A percentile compares a stretch with the other conserved stretches of the same genome.
These are phyloP conservation scores for Homarus gammarus DNA, from an alignment of 2,888 invertebrate species.

Conservation along the genomic window DNA sequence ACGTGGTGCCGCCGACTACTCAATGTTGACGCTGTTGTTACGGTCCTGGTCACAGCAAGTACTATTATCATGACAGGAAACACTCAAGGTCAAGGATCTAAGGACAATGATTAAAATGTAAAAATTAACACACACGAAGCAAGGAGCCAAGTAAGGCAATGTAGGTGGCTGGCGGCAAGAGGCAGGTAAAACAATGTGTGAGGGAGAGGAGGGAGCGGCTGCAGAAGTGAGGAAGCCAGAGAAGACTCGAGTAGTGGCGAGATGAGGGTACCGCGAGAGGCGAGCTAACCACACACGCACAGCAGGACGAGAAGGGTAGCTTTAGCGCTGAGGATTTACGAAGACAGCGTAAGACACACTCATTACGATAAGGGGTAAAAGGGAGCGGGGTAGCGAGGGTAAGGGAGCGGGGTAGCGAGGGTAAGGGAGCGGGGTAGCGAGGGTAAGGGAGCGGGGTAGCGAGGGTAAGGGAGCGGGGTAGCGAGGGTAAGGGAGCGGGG, in stretches of 20 bases:
- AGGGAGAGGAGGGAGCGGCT: background rate
- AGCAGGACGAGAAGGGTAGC: too few species aligned
- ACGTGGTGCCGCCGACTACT: too few species aligned
- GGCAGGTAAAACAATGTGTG: background rate
- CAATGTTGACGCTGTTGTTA: too few species aligned
- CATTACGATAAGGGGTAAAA: too few species aligned
- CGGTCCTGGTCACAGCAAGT: too few species aligned
- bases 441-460: conserved; percentile 47
- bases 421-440: conserved; percentile 45
- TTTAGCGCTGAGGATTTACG: too few species aligned
- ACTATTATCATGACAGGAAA: too few species aligned
- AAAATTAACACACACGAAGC: background rate
- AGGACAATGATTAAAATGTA: too few species aligned
- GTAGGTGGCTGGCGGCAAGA: background rate
- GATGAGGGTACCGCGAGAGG: background rate
- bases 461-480: conserved; percentile 46
- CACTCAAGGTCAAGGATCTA: too few species aligned
- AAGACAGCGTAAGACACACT: too few species aligned
- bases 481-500: conserved; percentile 22
- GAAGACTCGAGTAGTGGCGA: background rate
- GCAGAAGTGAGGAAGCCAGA: background rate
- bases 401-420: background rate
- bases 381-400: background rate
- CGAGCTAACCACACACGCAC: background rate
- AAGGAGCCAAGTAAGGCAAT: too few species aligned